A percentile compares a stretch with the other conserved stretches of the same genome.
Conservation (phyloP, 2,797 vertebrate species). For the Lophotriccus pileatus region DNA sequence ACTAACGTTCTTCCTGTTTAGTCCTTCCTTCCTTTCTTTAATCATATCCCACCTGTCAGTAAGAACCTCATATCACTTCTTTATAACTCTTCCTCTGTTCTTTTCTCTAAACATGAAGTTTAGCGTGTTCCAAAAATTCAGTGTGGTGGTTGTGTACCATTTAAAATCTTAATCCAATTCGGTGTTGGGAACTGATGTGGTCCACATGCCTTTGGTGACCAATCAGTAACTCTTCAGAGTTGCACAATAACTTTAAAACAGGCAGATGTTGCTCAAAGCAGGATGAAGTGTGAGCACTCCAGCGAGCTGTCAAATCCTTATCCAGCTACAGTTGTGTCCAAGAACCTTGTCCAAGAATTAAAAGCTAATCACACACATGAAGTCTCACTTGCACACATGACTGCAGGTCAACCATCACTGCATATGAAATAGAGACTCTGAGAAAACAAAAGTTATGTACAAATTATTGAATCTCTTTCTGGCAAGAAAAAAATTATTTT, state of each 20-base stretch:
- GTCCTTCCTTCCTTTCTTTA: neutral
- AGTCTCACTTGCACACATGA: neutral
- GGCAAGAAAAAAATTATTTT: neutral
- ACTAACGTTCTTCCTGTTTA: neutral
- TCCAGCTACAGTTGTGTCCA: neutral
- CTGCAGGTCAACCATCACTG: neutral
- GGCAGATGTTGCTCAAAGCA: neutral
- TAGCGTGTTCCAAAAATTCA: neutral
- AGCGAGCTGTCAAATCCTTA: neutral
- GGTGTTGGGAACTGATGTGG: fast-evolving
- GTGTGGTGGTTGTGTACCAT: fast-evolving
- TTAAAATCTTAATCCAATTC: neutral
- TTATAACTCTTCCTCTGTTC: neutral
- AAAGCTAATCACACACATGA: neutral
- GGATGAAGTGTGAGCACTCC: neutral
- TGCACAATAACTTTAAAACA: neutral
- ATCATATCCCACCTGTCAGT: neutral
- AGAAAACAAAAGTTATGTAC: neutral
- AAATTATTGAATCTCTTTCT: neutral
- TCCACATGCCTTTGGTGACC: neutral
- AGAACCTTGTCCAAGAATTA: neutral
- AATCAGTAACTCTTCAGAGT: neutral
- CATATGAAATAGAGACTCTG: neutral
- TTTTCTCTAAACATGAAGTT: neutral
- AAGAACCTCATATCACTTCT: neutral